Conservation (phyloP, 2,113 vertebrate species). For the Vicugna pacos region DNA sequence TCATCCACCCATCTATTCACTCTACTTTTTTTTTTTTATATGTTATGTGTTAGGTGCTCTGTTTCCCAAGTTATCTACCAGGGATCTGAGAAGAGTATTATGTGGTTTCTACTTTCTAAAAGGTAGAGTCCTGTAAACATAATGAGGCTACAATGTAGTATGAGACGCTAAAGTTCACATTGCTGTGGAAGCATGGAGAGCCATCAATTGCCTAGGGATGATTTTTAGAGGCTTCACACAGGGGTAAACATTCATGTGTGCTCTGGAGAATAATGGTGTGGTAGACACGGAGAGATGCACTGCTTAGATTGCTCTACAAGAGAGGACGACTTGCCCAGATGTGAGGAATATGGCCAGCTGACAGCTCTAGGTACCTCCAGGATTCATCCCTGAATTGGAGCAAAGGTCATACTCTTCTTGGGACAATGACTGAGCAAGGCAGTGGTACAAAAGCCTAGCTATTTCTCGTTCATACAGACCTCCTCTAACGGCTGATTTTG, state of each 20-base stretch:
- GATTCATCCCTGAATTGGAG: background rate
- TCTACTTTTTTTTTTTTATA: background rate
- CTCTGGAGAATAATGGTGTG: background rate
- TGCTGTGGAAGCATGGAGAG: background rate
- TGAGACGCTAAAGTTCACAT: background rate
- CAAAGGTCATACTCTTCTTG: background rate
- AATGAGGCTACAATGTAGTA: background rate
- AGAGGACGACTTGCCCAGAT: background rate
- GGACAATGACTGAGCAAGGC: background rate
- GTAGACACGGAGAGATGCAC: background rate
- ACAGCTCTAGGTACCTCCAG: background rate
- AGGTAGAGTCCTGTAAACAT: background rate
- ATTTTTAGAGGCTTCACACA: background rate
- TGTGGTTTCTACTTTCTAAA: background rate
- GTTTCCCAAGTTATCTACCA: background rate
- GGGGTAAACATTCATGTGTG: background rate
- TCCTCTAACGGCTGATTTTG: background rate
- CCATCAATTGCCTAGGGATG: background rate
- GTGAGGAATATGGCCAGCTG: background rate
- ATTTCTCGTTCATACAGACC: background rate
- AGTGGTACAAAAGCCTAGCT: background rate
- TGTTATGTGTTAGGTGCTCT: background rate
- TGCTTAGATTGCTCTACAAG: background rate
- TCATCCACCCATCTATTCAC: background rate
- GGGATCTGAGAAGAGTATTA: background rate